Evolutionary conservation across 2,113 vertebrate genomes (phyloP).

Genomic region (Phrynosoma platyrhinos): DNA sequence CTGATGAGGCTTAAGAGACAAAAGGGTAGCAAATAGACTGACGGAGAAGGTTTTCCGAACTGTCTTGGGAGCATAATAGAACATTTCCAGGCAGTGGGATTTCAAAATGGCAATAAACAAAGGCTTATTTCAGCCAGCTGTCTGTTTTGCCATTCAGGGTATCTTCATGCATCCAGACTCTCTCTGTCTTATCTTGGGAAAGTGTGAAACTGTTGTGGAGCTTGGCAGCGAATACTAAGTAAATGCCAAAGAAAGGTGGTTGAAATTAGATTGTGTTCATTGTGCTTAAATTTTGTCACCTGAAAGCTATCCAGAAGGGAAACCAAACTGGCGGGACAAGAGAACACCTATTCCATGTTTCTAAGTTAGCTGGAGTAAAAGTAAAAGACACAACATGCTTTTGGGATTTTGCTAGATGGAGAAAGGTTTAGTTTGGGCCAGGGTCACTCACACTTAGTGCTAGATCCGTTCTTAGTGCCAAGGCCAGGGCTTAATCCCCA

Average conservation of each 20-base stretch:
- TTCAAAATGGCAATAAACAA: not conserved
- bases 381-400: not conserved
- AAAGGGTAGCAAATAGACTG: slow-evolving; percentile 13
- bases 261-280: not conserved
- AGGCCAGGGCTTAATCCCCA: not conserved
- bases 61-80: not conserved
- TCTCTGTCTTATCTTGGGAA: not conserved
- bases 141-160: not conserved
- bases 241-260: not conserved
- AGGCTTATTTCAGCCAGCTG: not conserved
- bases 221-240: too few relatives aligned
- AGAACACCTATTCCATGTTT: not conserved
- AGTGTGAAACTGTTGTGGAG: not conserved
- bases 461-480: not conserved
- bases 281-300: not conserved
- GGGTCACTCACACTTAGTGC: not conserved
- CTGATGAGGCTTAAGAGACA: not conserved
- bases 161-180: not conserved
- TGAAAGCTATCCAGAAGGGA: not conserved
- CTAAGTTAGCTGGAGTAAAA: not conserved
- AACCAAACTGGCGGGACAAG: not conserved
- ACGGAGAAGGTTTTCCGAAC: slow-evolving; percentile 31
- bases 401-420: not conserved
- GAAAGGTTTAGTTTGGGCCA: not conserved
- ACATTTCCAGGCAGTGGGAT: not conserved